phyloP scores from a whole-genome alignment of 1,140 invertebrate genomes.

The Drosophila setifemur region DNA sequence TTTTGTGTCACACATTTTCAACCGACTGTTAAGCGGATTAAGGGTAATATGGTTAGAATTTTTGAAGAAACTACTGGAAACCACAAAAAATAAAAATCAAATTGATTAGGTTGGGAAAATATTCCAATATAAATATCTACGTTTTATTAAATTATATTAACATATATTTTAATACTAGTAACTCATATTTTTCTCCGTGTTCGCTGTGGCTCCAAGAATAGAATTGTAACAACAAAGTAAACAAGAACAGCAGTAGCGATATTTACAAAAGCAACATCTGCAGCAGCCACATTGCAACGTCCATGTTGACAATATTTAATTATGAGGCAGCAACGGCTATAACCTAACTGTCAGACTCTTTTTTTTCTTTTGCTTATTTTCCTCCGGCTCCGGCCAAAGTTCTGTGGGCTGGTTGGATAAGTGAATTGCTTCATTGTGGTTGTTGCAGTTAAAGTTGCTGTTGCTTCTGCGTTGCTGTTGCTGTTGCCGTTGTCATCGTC shows the following conservation, averaged over 20 bases:
- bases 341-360: slow-evolving; percentile 43
- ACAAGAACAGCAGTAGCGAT: slow-evolving; percentile 7
- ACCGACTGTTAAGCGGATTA: no score
- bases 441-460: slow-evolving; percentile 23
- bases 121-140: no score
- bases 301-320: slow-evolving; percentile 76
- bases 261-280: background rate
- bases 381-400: background rate
- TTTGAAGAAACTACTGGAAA: no score
- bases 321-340: slow-evolving; percentile 45
- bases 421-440: slow-evolving; percentile 49
- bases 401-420: slow-evolving; percentile 41
- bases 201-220: slow-evolving; percentile 3
- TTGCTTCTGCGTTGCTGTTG: slow-evolving; percentile 15
- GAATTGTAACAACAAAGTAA: slow-evolving; percentile 23
- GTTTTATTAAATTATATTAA: no score
- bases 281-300: slow-evolving; percentile 11
- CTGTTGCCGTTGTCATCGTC: slow-evolving; percentile 21
- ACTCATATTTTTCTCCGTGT: background rate
- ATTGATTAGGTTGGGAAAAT: no score
- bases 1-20: no score
- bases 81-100: no score
- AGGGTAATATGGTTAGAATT: no score
- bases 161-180: no score
- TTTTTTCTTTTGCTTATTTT: slow-evolving; percentile 6